Percentiles rank a stretch among this genome's conserved stretches.
Conservation (phyloP, 1,140 invertebrate species). For the Hyles vespertilio region DNA sequence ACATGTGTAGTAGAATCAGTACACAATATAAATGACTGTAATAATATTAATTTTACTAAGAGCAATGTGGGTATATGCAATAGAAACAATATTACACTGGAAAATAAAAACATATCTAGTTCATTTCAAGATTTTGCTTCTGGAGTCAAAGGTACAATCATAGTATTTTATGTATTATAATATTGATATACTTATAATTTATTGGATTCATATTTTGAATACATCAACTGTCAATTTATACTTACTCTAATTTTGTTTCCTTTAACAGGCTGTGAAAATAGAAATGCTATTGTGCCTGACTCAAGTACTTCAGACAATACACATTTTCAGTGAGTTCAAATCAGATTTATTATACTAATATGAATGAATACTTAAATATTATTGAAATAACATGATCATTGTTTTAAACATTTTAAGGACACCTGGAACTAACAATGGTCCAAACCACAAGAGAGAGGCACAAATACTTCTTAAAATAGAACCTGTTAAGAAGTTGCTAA, state of each 20-base stretch:
- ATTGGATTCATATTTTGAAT: no score
- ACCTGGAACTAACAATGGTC: slow-evolving; percentile 8
- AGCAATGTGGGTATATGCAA: background rate
- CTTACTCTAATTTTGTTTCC: slow-evolving; percentile 2
- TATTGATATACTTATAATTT: background rate
- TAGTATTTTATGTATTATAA: slow-evolving; percentile 4
- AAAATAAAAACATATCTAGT: slow-evolving; percentile 7
- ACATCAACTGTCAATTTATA: background rate
- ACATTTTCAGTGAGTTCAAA: slow-evolving; percentile 34
- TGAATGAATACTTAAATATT: background rate
- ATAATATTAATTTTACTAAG: background rate
- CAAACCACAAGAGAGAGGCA: background rate
- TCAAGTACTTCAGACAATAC: slow-evolving; percentile 45
- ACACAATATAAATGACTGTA: background rate
- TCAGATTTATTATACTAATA: background rate
- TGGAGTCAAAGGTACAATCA: slow-evolving; percentile 38
- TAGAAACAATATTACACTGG: background rate
- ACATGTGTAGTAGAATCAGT: background rate
- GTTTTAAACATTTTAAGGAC: slow-evolving; percentile 21
- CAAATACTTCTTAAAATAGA: slow-evolving; percentile 3
- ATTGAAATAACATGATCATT: slow-evolving; percentile 6
- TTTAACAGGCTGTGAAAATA: slow-evolving; percentile 10
- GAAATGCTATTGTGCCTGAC: slow-evolving; percentile 33
- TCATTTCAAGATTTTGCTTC: slow-evolving; percentile 48
- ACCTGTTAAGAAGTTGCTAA: background rate